Base-by-base conservation (phyloP, 2,888 invertebrate species). In the Hypena proboscidalis region DNA sequence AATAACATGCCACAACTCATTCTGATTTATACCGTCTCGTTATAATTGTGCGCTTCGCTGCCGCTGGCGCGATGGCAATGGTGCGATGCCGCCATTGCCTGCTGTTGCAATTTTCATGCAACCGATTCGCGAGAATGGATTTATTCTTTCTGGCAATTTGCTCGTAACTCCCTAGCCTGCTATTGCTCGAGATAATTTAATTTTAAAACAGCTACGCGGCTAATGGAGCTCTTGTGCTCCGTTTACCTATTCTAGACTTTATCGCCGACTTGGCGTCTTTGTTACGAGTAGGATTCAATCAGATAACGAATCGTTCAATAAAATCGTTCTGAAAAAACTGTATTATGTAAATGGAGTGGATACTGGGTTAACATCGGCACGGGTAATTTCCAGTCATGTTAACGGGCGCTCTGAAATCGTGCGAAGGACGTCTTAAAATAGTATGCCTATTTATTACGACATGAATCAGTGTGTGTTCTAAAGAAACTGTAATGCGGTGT, bases 1-100 rank as follows among this genome's bases (percentile, higher is more conserved):
- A 90, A 90, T 90, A 91, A 86, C 86, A 84, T 81, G 88, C 90
- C 90, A 87, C 90, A 88, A 87, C 84, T 90, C 90, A 89, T 87
- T 84, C 86, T 90, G 91, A 91, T 91, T 91, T 90, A 91, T 90
- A 79, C 83, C 77, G 75, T 82, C 90, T 90, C 89, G 86, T 90
- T 90, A 90, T 89, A 90, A 89, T 88, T 88, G 90, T 81, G 79
- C 89, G 90, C 88, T 85, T 77, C 81, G 86, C 77, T 86, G 86
- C 81, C 82, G 80, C 77, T n/a, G n/a, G n/a, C n/a, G n/a, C n/a
- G n/a, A n/a, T n/a, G n/a, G n/a, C n/a, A n/a, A n/a, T n/a, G n/a
- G n/a, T n/a, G n/a, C n/a, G n/a, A n/a, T n/a, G 73, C 79, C 72
- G 78, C 80, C 80, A 82, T 82, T 76, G 83, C 82, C 80, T 74